phyloP scores from a whole-genome alignment of 2,888 invertebrate species.

The Sturmia bella region DNA sequence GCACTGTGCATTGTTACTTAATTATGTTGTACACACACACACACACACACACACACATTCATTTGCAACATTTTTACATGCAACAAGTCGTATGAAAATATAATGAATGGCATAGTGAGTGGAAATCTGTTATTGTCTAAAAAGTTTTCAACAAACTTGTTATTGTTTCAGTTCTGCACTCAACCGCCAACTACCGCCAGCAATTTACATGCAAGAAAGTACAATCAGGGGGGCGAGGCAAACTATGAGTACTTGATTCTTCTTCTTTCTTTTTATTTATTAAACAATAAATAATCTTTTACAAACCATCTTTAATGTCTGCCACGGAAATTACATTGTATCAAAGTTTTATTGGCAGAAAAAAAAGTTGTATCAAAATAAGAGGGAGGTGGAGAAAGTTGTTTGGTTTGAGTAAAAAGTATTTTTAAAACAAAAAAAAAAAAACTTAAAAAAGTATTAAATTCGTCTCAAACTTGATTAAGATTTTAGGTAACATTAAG shows the following conservation, averaged over 20 bases:
- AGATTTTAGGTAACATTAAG: conserved; percentile 6
- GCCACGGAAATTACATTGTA: conserved; percentile 63
- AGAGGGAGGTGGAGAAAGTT: conserved; percentile 36
- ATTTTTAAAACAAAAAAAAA: background rate
- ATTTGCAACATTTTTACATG: conserved; percentile 1
- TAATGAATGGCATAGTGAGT: conserved; percentile 1
- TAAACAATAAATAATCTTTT: conserved; percentile 55
- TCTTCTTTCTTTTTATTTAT: conserved; percentile 26
- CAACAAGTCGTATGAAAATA: background rate
- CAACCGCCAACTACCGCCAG: background rate
- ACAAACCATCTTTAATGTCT: conserved; percentile 58
- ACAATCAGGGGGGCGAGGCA: background rate
- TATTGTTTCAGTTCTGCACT: conserved; percentile 9
- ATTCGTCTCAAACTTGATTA: background rate
- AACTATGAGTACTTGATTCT: background rate
- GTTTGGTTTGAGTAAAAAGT: conserved; percentile 17
- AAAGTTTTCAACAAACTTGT: conserved; percentile 37
- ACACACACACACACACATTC: too few species aligned
- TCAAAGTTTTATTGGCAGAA: conserved; percentile 10
- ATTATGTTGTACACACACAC: too few species aligned
- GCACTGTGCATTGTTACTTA: background rate
- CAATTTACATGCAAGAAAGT: background rate
- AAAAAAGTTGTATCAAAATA: background rate
- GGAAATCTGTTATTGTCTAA: conserved; percentile 26
- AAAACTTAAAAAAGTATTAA: background rate